Base-by-base conservation (phyloP, 2,797 vertebrate species). In the Catamblyrhynchus diadema region DNA sequence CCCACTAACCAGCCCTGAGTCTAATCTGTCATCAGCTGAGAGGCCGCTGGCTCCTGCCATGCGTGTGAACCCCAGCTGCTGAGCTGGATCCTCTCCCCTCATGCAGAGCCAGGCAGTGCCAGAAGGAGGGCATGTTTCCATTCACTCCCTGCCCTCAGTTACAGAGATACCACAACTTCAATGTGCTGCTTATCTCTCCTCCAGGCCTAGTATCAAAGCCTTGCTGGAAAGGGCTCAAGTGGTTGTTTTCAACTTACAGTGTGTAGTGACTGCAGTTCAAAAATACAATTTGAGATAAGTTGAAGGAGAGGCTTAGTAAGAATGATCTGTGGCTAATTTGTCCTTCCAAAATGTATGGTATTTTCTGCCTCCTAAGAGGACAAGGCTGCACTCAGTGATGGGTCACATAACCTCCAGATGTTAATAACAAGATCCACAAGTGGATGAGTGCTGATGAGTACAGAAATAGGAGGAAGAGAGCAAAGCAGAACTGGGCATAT, bases 21-120 rank as follows among this genome's bases (percentile, higher is more conserved):
- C 91, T 90, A 71, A 96, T 95, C 96, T 94, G 95, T 95, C 95
- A 96, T 80, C 94, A 86, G 90, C 87, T 47, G 80, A 59, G 94
- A 84, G 95, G 94, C 94, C 2, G 14, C 92, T 90, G 91, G 94
- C 88, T 95, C 86, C 81, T 0, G 1, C 74, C 1, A 10, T 9
- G 41, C 2, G 1, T 81, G 91, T 87, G 93, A 95, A 82, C 85
- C 44, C 6, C 33, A 81, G 92, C 61, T 72, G 81, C 79, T 86
- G 4, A 0, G 69, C 41, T 50, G 0, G 5, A 33, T 87, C 64
- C 65, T 83, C 75, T 92, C 65, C 61, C 60, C 75, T 61, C 12
- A 1, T 1, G 61, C 90, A 37, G 92, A 83, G 69, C 32, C 89
- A 92, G 94, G 92, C 92, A 79, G 87, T 90, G 94, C 81, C 94